A percentile compares a stretch with the other conserved stretches of the same genome.
These are phyloP conservation scores for Cheirogaleus major DNA, from an alignment of 2,797 vertebrate species.

Conservation along the genomic window DNA sequence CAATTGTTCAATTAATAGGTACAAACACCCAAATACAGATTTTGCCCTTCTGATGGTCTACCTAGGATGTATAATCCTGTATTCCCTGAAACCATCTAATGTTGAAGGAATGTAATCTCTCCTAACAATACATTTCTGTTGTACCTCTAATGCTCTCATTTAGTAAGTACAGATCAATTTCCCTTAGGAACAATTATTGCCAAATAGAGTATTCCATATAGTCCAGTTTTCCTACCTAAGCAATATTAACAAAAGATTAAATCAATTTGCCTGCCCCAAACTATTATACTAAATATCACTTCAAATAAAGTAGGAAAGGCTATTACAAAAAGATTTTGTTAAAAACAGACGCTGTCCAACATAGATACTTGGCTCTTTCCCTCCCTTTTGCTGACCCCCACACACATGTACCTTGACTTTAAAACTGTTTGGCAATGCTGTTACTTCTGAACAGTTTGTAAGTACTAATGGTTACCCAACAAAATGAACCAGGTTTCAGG, in stretches of 20 bases:
- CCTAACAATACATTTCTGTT: background rate
- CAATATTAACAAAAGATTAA: constrained; percentile 45
- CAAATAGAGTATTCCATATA: background rate
- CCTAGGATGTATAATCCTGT: background rate
- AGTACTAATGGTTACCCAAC: background rate
- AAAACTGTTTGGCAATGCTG: background rate
- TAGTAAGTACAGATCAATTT: constrained; percentile 22
- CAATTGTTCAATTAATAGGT: background rate
- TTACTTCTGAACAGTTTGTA: background rate
- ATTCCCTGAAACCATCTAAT: background rate
- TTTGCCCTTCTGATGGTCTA: constrained; percentile 19
- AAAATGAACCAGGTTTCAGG: constrained; percentile 39
- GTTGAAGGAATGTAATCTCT: background rate
- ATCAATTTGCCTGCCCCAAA: background rate
- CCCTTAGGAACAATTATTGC: constrained; percentile 25
- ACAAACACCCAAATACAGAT: constrained; percentile 38
- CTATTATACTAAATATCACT: background rate
- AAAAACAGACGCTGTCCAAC: background rate
- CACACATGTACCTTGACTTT: background rate
- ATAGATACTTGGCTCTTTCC: background rate
- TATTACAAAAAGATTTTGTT: background rate
- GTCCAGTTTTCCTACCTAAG: background rate
- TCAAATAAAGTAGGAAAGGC: background rate
- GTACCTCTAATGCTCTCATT: background rate
- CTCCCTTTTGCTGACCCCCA: background rate